These are phyloP conservation scores for Limnodromus scolopaceus DNA, from an alignment of 2,797 vertebrate species.

Conservation along the genomic window DNA sequence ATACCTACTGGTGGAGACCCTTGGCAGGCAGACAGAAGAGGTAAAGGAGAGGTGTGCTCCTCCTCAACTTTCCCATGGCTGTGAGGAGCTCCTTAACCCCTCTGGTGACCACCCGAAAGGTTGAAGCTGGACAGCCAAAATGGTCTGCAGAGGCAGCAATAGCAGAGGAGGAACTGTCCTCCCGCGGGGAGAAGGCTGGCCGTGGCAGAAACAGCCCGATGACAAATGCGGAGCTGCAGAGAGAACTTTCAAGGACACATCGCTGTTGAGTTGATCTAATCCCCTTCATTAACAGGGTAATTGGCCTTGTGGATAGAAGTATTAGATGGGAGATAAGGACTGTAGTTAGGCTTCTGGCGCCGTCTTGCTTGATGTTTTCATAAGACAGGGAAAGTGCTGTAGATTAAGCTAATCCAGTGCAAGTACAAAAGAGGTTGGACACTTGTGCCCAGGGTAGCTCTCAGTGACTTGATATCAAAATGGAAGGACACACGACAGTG, in stretches of 20 bases:
- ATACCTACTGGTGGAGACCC: background rate
- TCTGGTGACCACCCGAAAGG: background rate
- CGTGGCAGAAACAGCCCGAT: background rate
- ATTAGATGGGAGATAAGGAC: constrained; percentile 22
- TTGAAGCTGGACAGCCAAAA: background rate
- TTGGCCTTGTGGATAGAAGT: background rate
- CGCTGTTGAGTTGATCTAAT: background rate
- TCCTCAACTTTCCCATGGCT: background rate
- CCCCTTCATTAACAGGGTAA: background rate
- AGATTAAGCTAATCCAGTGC: background rate
- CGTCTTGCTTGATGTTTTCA: accelerated
- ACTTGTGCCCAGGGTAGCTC: background rate
- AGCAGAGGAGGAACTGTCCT: background rate
- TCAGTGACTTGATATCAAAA: background rate
- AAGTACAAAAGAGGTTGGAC: background rate
- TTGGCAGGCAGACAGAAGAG: background rate
- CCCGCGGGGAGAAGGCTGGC: accelerated
- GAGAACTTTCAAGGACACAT: background rate
- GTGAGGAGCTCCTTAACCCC: background rate
- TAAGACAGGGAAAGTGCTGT: background rate
- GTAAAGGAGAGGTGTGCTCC: background rate
- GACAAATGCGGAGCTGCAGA: background rate
- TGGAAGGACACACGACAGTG: background rate
- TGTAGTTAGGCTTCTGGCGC: background rate
- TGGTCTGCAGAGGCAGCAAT: background rate